Conservation (phyloP, 1,140 invertebrate genomes). For the Euschistus heros region DNA sequence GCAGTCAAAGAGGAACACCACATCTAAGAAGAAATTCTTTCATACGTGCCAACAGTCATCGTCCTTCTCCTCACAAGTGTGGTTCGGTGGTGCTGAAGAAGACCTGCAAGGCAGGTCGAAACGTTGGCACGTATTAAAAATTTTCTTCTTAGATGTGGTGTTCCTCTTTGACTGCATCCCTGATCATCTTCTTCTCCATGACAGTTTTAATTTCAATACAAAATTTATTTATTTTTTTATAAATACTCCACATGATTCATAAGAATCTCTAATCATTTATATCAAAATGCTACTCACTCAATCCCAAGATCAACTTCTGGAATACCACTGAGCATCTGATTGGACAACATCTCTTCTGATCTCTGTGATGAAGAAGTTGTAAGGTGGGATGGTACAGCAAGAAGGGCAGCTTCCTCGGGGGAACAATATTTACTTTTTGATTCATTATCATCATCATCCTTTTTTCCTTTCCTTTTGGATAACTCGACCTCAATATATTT, state of each 20-base stretch:
- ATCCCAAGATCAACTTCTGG: conserved; percentile 99
- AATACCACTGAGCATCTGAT: conserved; percentile 99
- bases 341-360: conserved; percentile 96
- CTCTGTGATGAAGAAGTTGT: conserved; percentile 64
- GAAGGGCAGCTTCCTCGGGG: conserved; percentile 75
- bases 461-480: conserved; percentile 66
- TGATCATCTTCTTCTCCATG: neutral
- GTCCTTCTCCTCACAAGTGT: too few relatives aligned
- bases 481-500: conserved; percentile 94
- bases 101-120: too few relatives aligned
- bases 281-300: conserved; percentile 49
- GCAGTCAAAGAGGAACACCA: too few relatives aligned
- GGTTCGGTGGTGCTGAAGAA: too few relatives aligned
- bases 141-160: too few relatives aligned
- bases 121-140: too few relatives aligned
- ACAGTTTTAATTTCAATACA: too few relatives aligned
- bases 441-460: conserved; percentile 35
- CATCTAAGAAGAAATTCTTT: too few relatives aligned
- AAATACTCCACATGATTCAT: too few relatives aligned
- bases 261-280: too few relatives aligned
- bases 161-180: too few relatives aligned
- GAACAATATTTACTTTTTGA: conserved; percentile 57
- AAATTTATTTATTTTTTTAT: neutral
- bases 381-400: conserved; percentile 78
- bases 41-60: too few relatives aligned